Evolutionary conservation across 2,797 vertebrate species (phyloP), one percentile per base, ranked within the genome.

Genomic region (Lithobates sylvaticus): DNA sequence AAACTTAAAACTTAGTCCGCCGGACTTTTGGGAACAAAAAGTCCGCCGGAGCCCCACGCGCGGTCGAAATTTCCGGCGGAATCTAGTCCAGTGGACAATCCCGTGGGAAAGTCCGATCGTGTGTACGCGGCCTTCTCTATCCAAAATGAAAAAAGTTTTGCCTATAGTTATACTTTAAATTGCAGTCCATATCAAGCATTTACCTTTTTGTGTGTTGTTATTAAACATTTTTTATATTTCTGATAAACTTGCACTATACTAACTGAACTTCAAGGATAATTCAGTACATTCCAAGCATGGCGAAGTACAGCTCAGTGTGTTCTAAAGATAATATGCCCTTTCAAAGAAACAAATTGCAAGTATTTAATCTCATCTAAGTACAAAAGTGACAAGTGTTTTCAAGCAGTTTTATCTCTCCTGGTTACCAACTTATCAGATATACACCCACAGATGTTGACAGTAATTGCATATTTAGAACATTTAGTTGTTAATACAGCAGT

Each of bases 351-450:
- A 85, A 75, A 85, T 85, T 85, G 61, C 70, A 75, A 70, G 77
- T 85, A 85, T 85, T 80, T 85, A 85, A 85, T 80, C 70, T 76
- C 70, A 74, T 68, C 67, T 79, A 54, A 75, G 84, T 80, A 80
- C 76, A 85, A 74, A 85, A 85, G 77, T 85, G 84, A 80, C 69
- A 69, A 80, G 77, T 80, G 84, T 85, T 85, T 85, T 75, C 77
- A 80, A 85, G 77, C 76, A 85, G 54, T 80, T 80, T 74, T 80
- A 85, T 80, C 70, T 74, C 50, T 79, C 61, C 23, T 50, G 58
- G 70, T 75, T 85, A 80, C 78, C 36, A 50, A 80, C 61, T 74
- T 80, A 85, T 85, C 84, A 79, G 70, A 85, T 80, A 68, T 75
- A 54, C 77, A 80, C 76, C 71, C 70, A 80, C 77, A 50, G 42